Base-by-base conservation (phyloP, 2,113 vertebrate genomes). In the Cyanoramphus novaezelandiae region DNA sequence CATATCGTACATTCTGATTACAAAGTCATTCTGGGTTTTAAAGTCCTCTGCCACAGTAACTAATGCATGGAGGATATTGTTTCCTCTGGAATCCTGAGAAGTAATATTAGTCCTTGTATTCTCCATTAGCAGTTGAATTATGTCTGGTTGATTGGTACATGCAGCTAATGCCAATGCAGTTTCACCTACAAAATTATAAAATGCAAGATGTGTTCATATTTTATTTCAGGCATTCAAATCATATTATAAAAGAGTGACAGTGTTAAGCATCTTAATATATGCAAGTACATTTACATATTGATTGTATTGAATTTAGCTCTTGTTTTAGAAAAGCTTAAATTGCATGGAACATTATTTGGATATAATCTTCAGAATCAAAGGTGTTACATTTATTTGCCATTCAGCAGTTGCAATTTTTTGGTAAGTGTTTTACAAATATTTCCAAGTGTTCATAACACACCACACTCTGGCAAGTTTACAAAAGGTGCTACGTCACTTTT, bases 61-160 rank as follows among this genome's bases (percentile, higher is more conserved):
- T 75, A 98, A 82, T 0, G 98, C 98, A 0, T 98, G 98, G 3
- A 98, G 96, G 49, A 98, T 98, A 1, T 98, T 98, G 93, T 98
- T 98, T 60, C 98, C 98, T 67, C 97, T 93, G 7, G 98, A 98
- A 92, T 98, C 98, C 96, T 98, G 98, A 5, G 97, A 98, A 31
- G 95, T 67, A 86, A 98, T 97, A 18, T 98, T 97, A 0, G 98
- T 98, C 62, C 97, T 97, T 78, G 92, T 93, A 2, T 98, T 98
- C 70, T 98, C 98, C 97, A 98, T 98, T 70, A 98, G 84, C 57
- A 98, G 95, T 23, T 98, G 96, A 33, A 98, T 97, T 3, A 98
- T 98, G 84, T 98, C 98, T 1, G 98, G 98, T 67, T 98, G 98
- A 84, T 98, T 98, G 95, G 98, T 98, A 46, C 98, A 98, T 0